Conservation (phyloP, 2,888 invertebrate species). For the Geophilus truncorum region DNA sequence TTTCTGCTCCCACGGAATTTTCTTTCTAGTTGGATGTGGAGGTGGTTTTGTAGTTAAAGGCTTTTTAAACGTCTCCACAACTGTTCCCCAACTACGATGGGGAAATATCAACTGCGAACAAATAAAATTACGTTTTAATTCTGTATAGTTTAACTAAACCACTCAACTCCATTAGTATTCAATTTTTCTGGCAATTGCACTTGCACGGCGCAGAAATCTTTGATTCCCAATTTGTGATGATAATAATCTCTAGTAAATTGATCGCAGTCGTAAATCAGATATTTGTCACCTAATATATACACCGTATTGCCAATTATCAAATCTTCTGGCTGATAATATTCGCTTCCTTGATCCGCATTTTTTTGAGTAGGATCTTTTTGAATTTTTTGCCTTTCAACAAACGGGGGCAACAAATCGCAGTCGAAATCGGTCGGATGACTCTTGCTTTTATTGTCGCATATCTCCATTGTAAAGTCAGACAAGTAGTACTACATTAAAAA, state of each 20-base stretch:
- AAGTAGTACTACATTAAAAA: conserved; percentile 64
- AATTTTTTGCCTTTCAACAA: conserved; percentile 68
- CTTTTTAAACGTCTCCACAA: background rate
- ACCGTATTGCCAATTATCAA: conserved; percentile 63
- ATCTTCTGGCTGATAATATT: conserved; percentile 72
- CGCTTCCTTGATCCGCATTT: background rate
- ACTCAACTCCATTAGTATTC: background rate
- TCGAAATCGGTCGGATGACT: conserved; percentile 66
- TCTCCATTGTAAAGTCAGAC: conserved; percentile 71
- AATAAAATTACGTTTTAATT: background rate
- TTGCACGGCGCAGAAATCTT: conserved; percentile 49
- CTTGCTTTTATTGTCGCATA: conserved; percentile 56
- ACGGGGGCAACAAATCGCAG: conserved; percentile 67
- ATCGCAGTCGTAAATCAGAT: conserved; percentile 74
- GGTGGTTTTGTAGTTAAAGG: background rate
- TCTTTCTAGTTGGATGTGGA: background rate
- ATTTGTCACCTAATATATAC: conserved; percentile 51
- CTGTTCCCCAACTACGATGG: background rate
- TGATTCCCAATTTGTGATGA: conserved; percentile 51
- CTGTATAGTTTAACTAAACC: too few relatives aligned
- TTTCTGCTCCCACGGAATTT: background rate
- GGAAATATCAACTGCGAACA: background rate
- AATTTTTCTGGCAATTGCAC: conserved; percentile 41
- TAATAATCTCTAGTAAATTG: conserved; percentile 72
- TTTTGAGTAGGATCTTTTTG: conserved; percentile 58